phyloP scores from a whole-genome alignment of 1,140 invertebrate genomes.

The Meloidogyne exigua region DNA sequence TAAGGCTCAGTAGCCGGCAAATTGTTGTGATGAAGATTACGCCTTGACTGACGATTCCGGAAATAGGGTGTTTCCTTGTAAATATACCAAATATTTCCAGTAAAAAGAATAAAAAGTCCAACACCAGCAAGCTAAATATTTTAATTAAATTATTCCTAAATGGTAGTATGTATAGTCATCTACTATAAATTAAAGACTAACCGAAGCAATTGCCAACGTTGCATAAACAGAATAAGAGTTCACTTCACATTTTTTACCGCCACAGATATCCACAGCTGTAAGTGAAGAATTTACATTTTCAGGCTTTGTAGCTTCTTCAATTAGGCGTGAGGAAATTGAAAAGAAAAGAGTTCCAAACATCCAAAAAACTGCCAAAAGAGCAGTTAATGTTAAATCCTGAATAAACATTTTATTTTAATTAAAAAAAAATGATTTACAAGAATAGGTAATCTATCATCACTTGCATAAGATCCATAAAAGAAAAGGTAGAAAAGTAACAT shows the following conservation, averaged over 20 bases:
- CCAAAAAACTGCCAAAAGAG: conserved; percentile 45
- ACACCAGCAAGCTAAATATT: conserved; percentile 47
- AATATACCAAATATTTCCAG: conserved; percentile 51
- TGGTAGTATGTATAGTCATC: too few species aligned
- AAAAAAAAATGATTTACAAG: conserved; percentile 35
- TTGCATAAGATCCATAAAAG: conserved; percentile 42
- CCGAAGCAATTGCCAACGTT: conserved; percentile 39
- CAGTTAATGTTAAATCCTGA: conserved; percentile 50
- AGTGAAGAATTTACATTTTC: conserved; percentile 33
- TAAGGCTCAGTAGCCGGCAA: conserved; percentile 28
- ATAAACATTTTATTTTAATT: background rate
- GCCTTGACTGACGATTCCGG: conserved; percentile 25
- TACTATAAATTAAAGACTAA: conserved; percentile 22
- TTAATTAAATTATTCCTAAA: too few species aligned
- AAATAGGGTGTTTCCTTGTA: conserved; percentile 55
- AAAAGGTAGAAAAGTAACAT: conserved; percentile 49
- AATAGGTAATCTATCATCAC: conserved; percentile 42
- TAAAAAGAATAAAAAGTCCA: conserved; percentile 44
- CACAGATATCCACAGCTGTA: conserved; percentile 31
- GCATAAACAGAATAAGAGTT: conserved; percentile 31
- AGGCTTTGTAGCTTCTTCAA: conserved; percentile 36
- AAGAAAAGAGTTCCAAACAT: conserved; percentile 46
- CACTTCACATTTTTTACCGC: background rate
- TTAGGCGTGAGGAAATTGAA: conserved; percentile 30
- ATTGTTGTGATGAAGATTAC: conserved; percentile 29